Base-by-base conservation (phyloP, 2,888 invertebrate genomes). In the Caenorhabditis macrosperma region DNA sequence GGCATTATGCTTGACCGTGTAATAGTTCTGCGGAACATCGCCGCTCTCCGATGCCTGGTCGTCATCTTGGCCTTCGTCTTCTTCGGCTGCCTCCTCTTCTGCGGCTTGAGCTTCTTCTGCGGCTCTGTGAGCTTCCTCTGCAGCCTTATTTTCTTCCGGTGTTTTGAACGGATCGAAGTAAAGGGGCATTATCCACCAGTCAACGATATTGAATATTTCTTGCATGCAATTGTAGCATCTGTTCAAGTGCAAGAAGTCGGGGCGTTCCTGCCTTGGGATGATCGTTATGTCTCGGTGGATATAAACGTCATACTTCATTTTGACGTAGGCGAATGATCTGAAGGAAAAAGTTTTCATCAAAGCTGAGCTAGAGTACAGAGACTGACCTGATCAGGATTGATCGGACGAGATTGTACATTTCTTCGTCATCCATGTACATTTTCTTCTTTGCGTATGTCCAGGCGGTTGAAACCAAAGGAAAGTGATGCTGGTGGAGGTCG, bases 251-350 rank as follows among this genome's bases (percentile, higher is more conserved):
- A 44, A 6, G 44, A 44, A 44, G n/a, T 17, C 3, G 2, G 44
- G 44, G 3, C 44, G n/a, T 17, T 44, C 44, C 22, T 35, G 22
- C 28, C 57, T 4, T 2, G 20, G 3, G 38, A 10, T 15, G 12
- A 22, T 38, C 20, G n/a, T n/a, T n/a, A n/a, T n/a, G n/a, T n/a
- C n/a, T n/a, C n/a, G n/a, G n/a, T n/a, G n/a, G n/a, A n/a, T n/a
- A n/a, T n/a, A n/a, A 12, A 20, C 20, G 22, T 57, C 57, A 22
- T 35, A 57, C n/a, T 57, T 28, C 57, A 26, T 28, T n/a, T 57
- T 33, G 15, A 9, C 5, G 35, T 57, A 15, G 15, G 57, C 57
- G 4, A 57, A n/a, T 5, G 35, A 38, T 38, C 57, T 12, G 50
- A 50, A 46, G 46, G 15, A 10, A n/a, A 46, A n/a, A 46, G 9